phyloP scores from a whole-genome alignment of 1,140 invertebrate species.

The Gerris buenoi region DNA sequence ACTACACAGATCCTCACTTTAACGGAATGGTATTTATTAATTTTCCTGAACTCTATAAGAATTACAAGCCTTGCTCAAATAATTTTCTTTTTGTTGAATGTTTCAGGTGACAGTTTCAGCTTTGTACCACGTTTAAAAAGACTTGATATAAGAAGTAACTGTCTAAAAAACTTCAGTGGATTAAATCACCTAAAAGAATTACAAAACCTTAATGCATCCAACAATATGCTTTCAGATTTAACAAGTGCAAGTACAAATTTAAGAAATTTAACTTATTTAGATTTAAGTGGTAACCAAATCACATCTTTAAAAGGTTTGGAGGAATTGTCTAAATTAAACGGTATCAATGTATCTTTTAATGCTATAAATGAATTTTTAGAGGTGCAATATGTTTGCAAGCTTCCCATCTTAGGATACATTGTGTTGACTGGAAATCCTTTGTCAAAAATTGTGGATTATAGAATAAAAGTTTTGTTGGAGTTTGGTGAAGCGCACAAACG shows the following conservation, averaged over 20 bases:
- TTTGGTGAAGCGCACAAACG: constrained; percentile 61
- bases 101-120: constrained; percentile 50
- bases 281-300: constrained; percentile 74
- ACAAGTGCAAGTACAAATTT: constrained; percentile 31
- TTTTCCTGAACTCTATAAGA: too few species aligned
- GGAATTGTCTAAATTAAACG: constrained; percentile 69
- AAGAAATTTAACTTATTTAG: constrained; percentile 56
- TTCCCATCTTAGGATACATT: constrained; percentile 76
- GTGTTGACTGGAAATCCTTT: constrained; percentile 79
- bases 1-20: too few species aligned
- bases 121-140: constrained; percentile 58
- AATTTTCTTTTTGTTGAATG: not conserved
- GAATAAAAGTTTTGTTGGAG: constrained; percentile 70
- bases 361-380: constrained; percentile 62
- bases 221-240: constrained; percentile 1
- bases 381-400: constrained; percentile 54
- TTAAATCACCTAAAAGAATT: not conserved
- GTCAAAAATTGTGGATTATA: constrained; percentile 70
- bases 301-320: constrained; percentile 56
- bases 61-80: too few species aligned
- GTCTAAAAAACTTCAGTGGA: constrained; percentile 35
- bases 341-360: constrained; percentile 76
- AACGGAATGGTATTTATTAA: too few species aligned
- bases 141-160: constrained; percentile 60
- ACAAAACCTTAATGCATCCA: not conserved